phyloP scores from a whole-genome alignment of 2,888 invertebrate genomes.

The Anagyrus pseudococci region DNA sequence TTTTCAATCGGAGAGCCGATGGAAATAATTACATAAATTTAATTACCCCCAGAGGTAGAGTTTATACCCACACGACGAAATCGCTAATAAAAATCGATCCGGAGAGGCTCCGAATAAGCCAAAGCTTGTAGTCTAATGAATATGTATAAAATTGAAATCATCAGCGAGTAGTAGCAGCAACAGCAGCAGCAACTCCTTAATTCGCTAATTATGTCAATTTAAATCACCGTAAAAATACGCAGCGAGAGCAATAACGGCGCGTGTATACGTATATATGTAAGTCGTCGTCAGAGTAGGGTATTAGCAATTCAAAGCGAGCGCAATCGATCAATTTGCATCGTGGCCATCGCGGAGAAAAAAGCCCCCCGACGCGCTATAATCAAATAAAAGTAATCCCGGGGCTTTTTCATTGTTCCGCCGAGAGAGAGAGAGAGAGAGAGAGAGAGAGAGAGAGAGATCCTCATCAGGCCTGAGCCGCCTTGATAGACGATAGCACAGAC shows the following conservation, averaged over 20 bases:
- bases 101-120: background rate
- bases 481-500: no score
- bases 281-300: background rate
- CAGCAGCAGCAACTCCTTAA: background rate
- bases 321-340: conserved; percentile 36
- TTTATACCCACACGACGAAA: background rate
- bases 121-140: conserved; percentile 19
- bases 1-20: no score
- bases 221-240: conserved; percentile 27
- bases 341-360: no score
- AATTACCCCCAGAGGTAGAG: conserved; percentile 6
- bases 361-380: background rate
- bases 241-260: background rate
- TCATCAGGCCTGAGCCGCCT: no score
- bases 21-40: conserved; percentile 18
- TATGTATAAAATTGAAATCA: conserved; percentile 28
- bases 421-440: background rate
- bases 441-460: conserved; percentile 5
- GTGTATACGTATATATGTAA: background rate
- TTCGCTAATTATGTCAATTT: conserved; percentile 24
- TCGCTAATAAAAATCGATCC: conserved; percentile 2
- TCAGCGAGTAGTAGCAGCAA: no score
- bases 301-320: conserved; percentile 2
- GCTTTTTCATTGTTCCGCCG: no score
- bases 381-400: no score